phyloP scores from a whole-genome alignment of 2,888 invertebrate genomes.

The Gandaritis pyraliata region DNA sequence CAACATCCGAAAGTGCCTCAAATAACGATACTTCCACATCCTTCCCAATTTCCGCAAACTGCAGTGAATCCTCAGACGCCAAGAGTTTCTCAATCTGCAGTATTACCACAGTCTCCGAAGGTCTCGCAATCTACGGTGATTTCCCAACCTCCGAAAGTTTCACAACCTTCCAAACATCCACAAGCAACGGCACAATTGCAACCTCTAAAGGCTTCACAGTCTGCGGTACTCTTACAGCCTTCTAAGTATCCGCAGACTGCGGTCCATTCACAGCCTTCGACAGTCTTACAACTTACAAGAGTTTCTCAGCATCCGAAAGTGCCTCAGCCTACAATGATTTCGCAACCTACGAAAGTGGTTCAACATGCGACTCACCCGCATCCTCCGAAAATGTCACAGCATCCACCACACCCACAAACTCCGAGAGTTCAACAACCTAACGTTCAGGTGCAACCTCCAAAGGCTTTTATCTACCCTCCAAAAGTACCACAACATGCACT shows the following conservation, averaged over 20 bases:
- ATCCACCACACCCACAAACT: conserved; percentile 3
- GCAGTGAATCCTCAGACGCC: conserved; percentile 7
- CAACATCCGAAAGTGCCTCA: conserved; percentile 21
- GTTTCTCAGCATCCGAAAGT: conserved; percentile 11
- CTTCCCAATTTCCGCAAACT: conserved; percentile 12
- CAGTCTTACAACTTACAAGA: conserved; percentile 1
- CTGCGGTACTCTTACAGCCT: conserved; percentile 5
- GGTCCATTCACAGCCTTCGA: not conserved
- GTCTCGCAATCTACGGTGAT: not conserved
- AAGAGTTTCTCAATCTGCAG: conserved; percentile 7
- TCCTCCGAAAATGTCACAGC: conserved; percentile 8
- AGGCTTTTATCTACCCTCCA: conserved; percentile 4
- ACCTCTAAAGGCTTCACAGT: conserved; percentile 10
- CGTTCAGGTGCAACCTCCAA: not conserved
- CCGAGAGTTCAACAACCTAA: conserved; percentile 7
- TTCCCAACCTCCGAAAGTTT: conserved; percentile 1
- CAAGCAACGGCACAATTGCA: conserved; percentile 9
- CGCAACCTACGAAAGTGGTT: conserved; percentile 5
- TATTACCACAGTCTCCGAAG: conserved; percentile 10
- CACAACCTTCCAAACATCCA: conserved; percentile 10
- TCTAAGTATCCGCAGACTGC: conserved; percentile 9
- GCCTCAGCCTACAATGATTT: conserved; percentile 2
- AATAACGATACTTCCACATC: conserved; percentile 32
- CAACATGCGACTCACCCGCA: conserved; percentile 12
- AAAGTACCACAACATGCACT: conserved; percentile 10